Percentiles rank a stretch among this genome's conserved stretches.
These are phyloP conservation scores for Megalopta genalis DNA, from an alignment of 1,140 invertebrate genomes.

Conservation along the genomic window DNA sequence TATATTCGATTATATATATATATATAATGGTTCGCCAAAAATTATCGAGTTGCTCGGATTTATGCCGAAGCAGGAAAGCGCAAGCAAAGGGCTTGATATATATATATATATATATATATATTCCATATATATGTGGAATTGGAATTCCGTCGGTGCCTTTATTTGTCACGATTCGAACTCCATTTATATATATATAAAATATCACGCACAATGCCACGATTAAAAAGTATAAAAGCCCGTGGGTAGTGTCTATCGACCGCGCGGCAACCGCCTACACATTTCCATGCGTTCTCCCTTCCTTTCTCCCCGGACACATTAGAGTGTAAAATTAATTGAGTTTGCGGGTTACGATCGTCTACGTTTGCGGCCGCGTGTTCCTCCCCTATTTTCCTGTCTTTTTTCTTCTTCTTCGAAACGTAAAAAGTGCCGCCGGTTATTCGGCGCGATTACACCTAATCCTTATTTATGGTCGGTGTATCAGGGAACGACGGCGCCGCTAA, in stretches of 20 bases:
- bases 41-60: no score
- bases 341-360: constrained; percentile 1
- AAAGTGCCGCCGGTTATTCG: constrained; percentile 39
- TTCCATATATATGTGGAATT: no score
- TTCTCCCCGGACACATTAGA: not conserved
- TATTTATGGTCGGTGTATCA: constrained; percentile 48
- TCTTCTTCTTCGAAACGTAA: not conserved
- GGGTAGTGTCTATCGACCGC: not conserved
- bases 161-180: not conserved
- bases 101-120: no score
- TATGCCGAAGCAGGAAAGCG: no score
- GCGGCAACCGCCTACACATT: not conserved
- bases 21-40: no score
- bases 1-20: no score
- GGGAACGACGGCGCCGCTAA: constrained; percentile 22
- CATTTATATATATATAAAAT: not conserved
- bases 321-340: constrained; percentile 50
- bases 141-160: not conserved
- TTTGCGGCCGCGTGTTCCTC: constrained; percentile 25
- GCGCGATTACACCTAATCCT: constrained; percentile 57
- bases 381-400: not conserved
- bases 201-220: not conserved
- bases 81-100: no score
- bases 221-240: constrained; percentile 6
- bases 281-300: not conserved